Evolutionary conservation across 2,888 invertebrate species (phyloP), one percentile per base, ranked within the genome.

Genomic region (Conistra vaccinii): DNA sequence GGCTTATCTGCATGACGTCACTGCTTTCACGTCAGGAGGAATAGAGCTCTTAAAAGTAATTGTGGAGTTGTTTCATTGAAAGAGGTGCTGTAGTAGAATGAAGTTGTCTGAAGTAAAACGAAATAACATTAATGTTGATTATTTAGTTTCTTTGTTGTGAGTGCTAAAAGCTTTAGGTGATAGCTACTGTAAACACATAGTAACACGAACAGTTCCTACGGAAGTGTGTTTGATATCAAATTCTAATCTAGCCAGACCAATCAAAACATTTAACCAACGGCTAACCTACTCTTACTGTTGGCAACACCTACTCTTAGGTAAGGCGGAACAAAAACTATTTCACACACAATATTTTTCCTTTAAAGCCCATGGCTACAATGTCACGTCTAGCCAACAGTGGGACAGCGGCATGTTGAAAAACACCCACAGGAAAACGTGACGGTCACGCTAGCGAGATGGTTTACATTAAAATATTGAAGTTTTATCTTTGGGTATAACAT

Each of bases 1-100:
- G 81, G 72, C 85, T 80, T 84, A 84, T 76, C 61, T 72, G 10
- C 58, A 61, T 77, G 68, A 77, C 67, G 69, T 63, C 61, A 70
- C 14, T 57, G 29, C 32, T 57, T 51, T 62, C 45, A 53, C 32
- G 45, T 67, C 53, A 57, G 1, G 3, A 23, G 45, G n/a, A 60
- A 73, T 60, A 39, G 32, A 58, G 57, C 62, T 72, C 39, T 73
- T 60, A 63, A 60, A 55, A 48, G 66, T 81, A 45, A 68, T 60
- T 68, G 76, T 57, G 6, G 3, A 62, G 17, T 51, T 45, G 65
- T 55, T 58, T 58, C 48, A 60, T 48, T 58, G 17, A 14, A 53
- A 26, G 9, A 51, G 42, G 17, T 42, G 55, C 1, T 55, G 6
- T 4, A n/a, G 3, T 29, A 17, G 7, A 76, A 53, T 53, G 7